A percentile compares a stretch with the other conserved stretches of the same genome.
Conservation (phyloP, 1,140 invertebrate species). For the Geopemphigus sp. region DNA sequence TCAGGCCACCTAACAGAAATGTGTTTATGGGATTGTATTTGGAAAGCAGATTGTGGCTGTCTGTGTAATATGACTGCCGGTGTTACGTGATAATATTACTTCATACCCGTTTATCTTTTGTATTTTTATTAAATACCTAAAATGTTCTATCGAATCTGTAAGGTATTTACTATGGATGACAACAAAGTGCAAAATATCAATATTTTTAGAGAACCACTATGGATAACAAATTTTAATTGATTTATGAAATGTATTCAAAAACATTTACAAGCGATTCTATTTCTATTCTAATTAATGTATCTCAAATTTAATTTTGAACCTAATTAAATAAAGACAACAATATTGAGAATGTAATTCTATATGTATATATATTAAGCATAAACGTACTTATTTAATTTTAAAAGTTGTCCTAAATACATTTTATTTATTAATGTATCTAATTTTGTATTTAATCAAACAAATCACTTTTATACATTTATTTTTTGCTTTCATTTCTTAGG, state of each 20-base stretch:
- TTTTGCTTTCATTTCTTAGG: too few species aligned
- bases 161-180: conserved; percentile 3
- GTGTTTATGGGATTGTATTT: not conserved
- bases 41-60: not conserved
- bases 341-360: too few species aligned
- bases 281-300: not conserved
- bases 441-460: too few species aligned
- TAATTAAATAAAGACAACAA: too few species aligned
- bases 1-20: not conserved
- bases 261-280: not conserved
- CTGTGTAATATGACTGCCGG: not conserved
- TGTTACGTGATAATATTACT: conserved; percentile 2
- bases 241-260: not conserved
- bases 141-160: not conserved
- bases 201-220: not conserved
- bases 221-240: conserved; percentile 1
- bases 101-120: not conserved
- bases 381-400: too few species aligned
- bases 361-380: too few species aligned
- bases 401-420: too few species aligned
- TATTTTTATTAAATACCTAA: not conserved
- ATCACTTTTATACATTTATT: too few species aligned
- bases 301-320: too few species aligned
- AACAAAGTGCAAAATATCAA: conserved; percentile 9
- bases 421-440: too few species aligned